Base-by-base conservation (phyloP, 2,113 vertebrate genomes). In the Amazona vittata region DNA sequence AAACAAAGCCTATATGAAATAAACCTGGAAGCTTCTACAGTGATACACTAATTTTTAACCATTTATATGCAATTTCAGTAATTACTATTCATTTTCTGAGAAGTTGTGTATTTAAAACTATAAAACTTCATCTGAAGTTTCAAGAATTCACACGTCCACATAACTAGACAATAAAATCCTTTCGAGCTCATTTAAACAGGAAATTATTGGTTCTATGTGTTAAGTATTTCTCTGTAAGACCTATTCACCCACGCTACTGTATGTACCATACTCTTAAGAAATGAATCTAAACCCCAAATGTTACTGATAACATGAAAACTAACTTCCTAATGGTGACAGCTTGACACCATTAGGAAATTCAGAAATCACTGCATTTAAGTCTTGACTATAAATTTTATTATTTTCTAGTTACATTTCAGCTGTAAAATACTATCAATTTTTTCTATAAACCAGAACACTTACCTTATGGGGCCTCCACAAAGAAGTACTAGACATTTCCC, bases 401-500 rank as follows among this genome's bases (percentile, higher is more conserved):
- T 52, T 83, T 91, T 73, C 47, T 63, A 89, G 33, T 50, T 86
- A 74, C 17, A 88, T 89, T 68, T 64, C 37, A 89, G 16, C 81
- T 76, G 37, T 16, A 74, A 91, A 78, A 92, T 17, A 64, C 12
- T 39, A 55, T 26, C 60, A 37, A 11, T 31, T 91, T 53, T 76
- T 83, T 71, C 50, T 71, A 31, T 68, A 81, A 93, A 83, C 65
- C 70, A 96, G 86, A 74, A 94, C 86, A 97, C 99, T 99, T 98
- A 99, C 99, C 99, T 98, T 97, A 64, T 60, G 83, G 76, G 98
- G 97, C 86, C 95, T 97, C 91, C 97, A 91, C 85, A 81, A 95
- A 94, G 95, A 96, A 85, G 85, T 95, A 82, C 67, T 47, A 87
- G 95, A 80, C 33, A 93, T 96, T 93, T 97, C 97, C 85, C 82